Evolutionary conservation across 2,113 vertebrate species (phyloP), one percentile per base, ranked within the genome.

Genomic region (Zosterops japonicus): DNA sequence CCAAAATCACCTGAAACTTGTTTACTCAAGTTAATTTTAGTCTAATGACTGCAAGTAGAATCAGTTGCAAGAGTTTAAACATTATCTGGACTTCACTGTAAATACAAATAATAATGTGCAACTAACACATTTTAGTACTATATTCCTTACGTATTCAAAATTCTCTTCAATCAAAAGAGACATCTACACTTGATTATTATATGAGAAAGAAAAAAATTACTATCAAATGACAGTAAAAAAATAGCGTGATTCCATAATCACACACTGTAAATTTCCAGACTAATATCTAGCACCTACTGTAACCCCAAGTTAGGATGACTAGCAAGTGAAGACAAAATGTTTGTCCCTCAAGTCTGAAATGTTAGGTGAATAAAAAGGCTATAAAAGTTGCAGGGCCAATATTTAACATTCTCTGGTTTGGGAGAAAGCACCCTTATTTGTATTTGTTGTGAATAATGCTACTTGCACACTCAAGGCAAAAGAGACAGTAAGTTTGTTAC

Each of bases 321-420:
- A 67, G 24, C 23, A 39, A 83, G 31, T n/a, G 50, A 57, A 87
- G 33, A 69, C 35, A 78, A 71, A 35, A 67, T 12, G 7, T 82
- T 57, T 72, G 41, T 35, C 60, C 29, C 83, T 92, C 71, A 88
- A 89, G 52, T 55, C 55, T 91, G 69, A 89, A 87, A 83, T 56
- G 18, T 23, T 78, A 81, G 1, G 0, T 24, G n/a, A 92, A 78
- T 35, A 39, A 96, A 93, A 83, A 60, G 24, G 14, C 69, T 94
- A 47, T 59, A 90, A 93, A 95, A 94, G 71, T 83, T 97, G 68
- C 39, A 90, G 64, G 59, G 59, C 39, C 87, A 89, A 35, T 84
- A 77, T 75, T 87, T 92, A 94, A 83, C 35, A 36, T 60, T 64
- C 83, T 94, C 71, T 92, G 39, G 64, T 82, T 96, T 82, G 96